phyloP scores from a whole-genome alignment of 2,113 vertebrate genomes.

The Heterocephalus glaber region DNA sequence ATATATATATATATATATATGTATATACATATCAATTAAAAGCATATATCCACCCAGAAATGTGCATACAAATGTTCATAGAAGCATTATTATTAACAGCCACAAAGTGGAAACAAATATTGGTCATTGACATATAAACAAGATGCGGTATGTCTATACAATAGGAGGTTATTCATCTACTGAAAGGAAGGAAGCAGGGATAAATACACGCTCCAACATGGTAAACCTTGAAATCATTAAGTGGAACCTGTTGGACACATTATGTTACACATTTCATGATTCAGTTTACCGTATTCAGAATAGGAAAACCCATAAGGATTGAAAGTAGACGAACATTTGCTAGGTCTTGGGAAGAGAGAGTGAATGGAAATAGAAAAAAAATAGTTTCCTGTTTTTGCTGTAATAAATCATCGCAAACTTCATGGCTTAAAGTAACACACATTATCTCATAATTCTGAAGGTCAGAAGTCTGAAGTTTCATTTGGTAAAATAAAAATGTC shows the following conservation, averaged over 20 bases:
- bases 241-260: neutral
- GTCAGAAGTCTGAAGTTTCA: neutral
- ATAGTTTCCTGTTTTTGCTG: neutral
- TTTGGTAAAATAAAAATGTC: neutral
- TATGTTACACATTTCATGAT: neutral
- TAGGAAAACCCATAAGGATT: neutral
- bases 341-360: neutral
- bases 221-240: neutral
- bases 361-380: neutral
- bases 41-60: neutral
- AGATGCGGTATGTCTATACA: neutral
- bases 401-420: neutral
- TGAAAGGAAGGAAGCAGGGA: neutral
- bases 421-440: neutral
- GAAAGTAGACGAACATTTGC: neutral
- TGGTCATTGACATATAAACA: neutral
- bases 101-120: neutral
- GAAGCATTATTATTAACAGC: neutral
- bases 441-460: neutral
- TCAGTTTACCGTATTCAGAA: neutral
- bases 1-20: neutral
- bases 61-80: neutral
- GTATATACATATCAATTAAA: neutral
- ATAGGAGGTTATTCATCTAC: neutral
- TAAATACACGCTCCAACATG: neutral